Evolutionary conservation across 2,888 invertebrate genomes (phyloP), one percentile per base, ranked within the genome.

Genomic region (Diachrysia chrysitis): DNA sequence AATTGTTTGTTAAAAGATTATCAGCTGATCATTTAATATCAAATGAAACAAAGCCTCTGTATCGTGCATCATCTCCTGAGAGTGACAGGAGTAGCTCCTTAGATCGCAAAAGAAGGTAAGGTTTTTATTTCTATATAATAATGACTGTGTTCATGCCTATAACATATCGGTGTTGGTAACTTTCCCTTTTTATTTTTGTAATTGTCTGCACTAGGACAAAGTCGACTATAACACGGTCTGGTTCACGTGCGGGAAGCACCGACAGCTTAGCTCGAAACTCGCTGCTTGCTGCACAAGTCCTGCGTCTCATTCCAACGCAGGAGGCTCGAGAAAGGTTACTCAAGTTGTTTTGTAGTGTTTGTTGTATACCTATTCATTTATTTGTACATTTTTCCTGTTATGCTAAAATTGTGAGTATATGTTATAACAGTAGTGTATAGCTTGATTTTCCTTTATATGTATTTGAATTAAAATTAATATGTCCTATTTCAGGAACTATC

Each of bases 231-330:
- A 90, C 94, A 70, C 83, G 92, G 82, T 93, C 95, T 68, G 84
- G 85, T 68, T 95, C 93, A 48, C 93, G 91, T 69, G 94, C 93
- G 6, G 95, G 95, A 46, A 96, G 96, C 84, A 96, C 97, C 84
- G 97, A 97, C 86, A 97, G 97, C 88, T 95, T 97, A 85, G 97
- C 97, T 42, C 96, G 97, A 75, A 97, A 97, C 86, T 96, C 97
- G 32, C 90, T 98, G 78, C 96, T 98, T 85, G 97, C 97, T 53
- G 98, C 98, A 71, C 97, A 98, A 91, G 97, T 98, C 69, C 92
- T 98, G 70, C 97, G 98, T 90, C 96, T 98, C 71, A 98, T 98
- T 87, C 98, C 98, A 23, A 97, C 98, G 1, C 97, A 97, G 79
- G 98, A 97, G 89, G 98, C 98, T 32, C 95, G 98, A 83, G 97